Percentiles rank a stretch among this genome's conserved stretches.
Conservation (phyloP, 2,797 vertebrate genomes). For the Argentina silus region DNA sequence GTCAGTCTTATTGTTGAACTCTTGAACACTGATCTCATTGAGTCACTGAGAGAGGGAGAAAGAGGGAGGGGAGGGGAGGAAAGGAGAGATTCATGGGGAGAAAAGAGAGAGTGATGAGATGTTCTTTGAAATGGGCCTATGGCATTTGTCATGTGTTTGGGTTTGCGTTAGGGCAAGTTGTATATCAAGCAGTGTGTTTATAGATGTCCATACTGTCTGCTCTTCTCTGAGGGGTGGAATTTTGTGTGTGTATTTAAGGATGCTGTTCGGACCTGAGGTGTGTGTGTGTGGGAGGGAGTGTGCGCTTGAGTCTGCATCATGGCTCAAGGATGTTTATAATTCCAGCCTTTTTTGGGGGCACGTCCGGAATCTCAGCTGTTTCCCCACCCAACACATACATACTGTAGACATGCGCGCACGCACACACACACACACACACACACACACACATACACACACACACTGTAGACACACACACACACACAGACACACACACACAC, state of each 20-base stretch:
- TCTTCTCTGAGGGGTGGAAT: constrained; percentile 54
- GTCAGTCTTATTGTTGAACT: constrained; percentile 58
- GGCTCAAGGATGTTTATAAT: constrained; percentile 75
- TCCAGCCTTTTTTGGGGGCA: constrained; percentile 74
- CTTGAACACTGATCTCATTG: constrained; percentile 61
- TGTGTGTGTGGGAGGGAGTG: constrained; percentile 38
- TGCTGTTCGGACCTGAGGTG: constrained; percentile 29
- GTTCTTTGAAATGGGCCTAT: not conserved
- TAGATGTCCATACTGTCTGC: constrained; percentile 51
- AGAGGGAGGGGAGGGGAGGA: not conserved
- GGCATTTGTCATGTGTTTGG: not conserved
- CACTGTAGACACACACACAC: not conserved
- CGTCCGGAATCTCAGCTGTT: constrained; percentile 81
- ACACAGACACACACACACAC: too few relatives aligned
- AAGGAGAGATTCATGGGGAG: not conserved
- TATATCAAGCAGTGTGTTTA: constrained; percentile 49
- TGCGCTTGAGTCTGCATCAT: constrained; percentile 35
- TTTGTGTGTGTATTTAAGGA: constrained; percentile 61
- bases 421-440: constrained; percentile 13
- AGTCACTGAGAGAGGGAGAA: constrained; percentile 40
- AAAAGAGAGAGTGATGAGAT: not conserved
- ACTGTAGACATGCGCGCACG: constrained; percentile 21
- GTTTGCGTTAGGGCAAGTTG: not conserved
- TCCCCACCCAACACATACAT: constrained; percentile 51
- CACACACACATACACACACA: constrained; percentile 19